A percentile compares a stretch with the other conserved stretches of the same genome.
phyloP scores from a whole-genome alignment of 1,140 invertebrate species.

The Cataglyphis hispanica region DNA sequence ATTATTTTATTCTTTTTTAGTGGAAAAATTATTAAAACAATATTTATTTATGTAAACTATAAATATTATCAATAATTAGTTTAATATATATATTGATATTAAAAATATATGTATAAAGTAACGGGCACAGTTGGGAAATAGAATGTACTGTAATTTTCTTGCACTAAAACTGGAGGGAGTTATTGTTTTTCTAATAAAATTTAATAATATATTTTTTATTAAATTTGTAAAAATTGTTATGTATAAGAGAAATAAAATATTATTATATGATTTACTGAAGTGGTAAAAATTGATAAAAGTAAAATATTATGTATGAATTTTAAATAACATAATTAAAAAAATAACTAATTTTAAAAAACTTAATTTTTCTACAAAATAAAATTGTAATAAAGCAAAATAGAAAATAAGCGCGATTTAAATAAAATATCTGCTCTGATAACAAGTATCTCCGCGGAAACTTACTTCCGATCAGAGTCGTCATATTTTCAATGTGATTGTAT shows the following conservation, averaged over 20 bases:
- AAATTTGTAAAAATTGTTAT: not conserved
- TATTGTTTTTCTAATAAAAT: not conserved
- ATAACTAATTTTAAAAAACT: too few species aligned
- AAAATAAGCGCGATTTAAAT: not conserved
- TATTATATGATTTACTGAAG: not conserved
- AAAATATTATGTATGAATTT: not conserved
- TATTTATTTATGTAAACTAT: constrained; percentile 16
- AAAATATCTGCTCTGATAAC: not conserved
- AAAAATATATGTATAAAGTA: not conserved
- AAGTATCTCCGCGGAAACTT: constrained; percentile 10
- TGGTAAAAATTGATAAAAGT: not conserved
- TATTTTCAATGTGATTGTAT: not conserved
- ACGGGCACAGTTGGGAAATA: not conserved
- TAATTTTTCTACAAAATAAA: not conserved
- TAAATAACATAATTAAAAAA: too few species aligned
- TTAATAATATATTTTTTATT: not conserved
- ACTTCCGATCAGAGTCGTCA: not conserved
- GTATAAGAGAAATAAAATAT: not conserved
- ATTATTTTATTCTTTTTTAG: too few species aligned
- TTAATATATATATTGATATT: constrained; percentile 1
- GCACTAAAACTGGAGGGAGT: not conserved
- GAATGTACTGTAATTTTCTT: not conserved
- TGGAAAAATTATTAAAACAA: not conserved
- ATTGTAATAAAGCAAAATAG: not conserved
- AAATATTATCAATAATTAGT: constrained; percentile 16